Conservation (phyloP, 2,888 invertebrate species). For the Antheraea yamamai region DNA sequence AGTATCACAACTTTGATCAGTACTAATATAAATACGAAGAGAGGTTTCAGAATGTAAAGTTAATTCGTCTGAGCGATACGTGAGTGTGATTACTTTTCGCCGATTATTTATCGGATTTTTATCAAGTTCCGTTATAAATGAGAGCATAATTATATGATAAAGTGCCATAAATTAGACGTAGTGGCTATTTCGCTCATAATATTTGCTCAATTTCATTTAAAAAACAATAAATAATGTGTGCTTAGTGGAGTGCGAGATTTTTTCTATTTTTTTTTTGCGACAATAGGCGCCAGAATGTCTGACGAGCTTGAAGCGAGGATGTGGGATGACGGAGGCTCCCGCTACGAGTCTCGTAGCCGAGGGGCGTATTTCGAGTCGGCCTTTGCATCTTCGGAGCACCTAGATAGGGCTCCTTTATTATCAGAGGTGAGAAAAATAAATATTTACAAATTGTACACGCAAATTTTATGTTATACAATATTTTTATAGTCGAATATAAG, state of each 20-base stretch:
- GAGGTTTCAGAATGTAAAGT: conserved; percentile 18
- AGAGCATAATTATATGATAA: conserved; percentile 38
- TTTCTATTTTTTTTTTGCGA: conserved; percentile 36
- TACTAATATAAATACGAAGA: background rate
- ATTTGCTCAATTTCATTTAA: conserved; percentile 26
- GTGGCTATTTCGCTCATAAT: conserved; percentile 21
- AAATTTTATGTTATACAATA: conserved; percentile 2
- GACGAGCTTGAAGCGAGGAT: conserved; percentile 77
- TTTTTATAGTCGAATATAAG: background rate
- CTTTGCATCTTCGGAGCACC: conserved; percentile 73
- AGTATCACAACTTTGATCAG: background rate
- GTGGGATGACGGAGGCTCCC: conserved; percentile 74
- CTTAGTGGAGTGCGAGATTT: conserved; percentile 35
- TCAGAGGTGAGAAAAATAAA: conserved; percentile 59
- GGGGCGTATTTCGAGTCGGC: conserved; percentile 71
- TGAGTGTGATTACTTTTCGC: conserved; percentile 20
- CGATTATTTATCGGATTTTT: conserved; percentile 28
- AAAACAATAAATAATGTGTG: conserved; percentile 37
- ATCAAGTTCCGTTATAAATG: conserved; percentile 38
- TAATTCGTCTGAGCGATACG: conserved; percentile 27
- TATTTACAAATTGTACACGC: background rate
- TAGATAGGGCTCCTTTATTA: conserved; percentile 73
- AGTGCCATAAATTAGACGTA: conserved; percentile 25
- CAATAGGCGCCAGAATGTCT: conserved; percentile 76
- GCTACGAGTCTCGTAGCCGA: conserved; percentile 63